Evolutionary conservation across 2,797 vertebrate species (phyloP).

Genomic region (Fistularia commersonii): DNA sequence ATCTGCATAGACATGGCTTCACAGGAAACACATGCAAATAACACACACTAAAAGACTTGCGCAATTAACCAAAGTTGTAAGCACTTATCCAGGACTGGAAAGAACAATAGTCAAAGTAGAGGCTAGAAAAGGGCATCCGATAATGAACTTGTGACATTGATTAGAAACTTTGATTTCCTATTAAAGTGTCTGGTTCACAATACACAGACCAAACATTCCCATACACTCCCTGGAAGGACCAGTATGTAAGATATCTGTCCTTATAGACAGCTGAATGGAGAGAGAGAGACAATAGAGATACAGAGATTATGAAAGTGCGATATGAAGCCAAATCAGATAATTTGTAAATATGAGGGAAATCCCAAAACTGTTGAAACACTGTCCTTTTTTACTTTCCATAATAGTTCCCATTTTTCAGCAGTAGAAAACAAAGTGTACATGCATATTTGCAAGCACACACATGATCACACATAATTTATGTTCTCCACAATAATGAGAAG

Average conservation of each 20-base stretch:
- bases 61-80: constrained; percentile 66
- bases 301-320: constrained; percentile 3
- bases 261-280: too few species aligned
- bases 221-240: constrained; percentile 36
- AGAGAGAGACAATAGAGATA: too few species aligned
- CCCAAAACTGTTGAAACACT: constrained; percentile 42
- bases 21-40: neutral
- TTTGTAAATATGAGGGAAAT: constrained; percentile 48
- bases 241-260: constrained; percentile 13
- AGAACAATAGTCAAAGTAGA: constrained; percentile 63
- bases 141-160: constrained; percentile 75
- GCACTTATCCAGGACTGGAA: constrained; percentile 44
- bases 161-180: constrained; percentile 71
- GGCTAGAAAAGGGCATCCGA: constrained; percentile 63
- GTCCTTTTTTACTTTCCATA: constrained; percentile 19
- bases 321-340: constrained; percentile 50
- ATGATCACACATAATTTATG: too few species aligned
- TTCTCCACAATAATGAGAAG: too few species aligned
- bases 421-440: neutral
- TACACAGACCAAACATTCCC: constrained; percentile 45
- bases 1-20: neutral
- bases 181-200: constrained; percentile 62
- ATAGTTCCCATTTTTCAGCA: neutral
- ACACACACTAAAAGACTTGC: constrained; percentile 37
- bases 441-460: constrained; percentile 1